phyloP scores from a whole-genome alignment of 2,888 invertebrate genomes.

The Parochlus steinenii region DNA sequence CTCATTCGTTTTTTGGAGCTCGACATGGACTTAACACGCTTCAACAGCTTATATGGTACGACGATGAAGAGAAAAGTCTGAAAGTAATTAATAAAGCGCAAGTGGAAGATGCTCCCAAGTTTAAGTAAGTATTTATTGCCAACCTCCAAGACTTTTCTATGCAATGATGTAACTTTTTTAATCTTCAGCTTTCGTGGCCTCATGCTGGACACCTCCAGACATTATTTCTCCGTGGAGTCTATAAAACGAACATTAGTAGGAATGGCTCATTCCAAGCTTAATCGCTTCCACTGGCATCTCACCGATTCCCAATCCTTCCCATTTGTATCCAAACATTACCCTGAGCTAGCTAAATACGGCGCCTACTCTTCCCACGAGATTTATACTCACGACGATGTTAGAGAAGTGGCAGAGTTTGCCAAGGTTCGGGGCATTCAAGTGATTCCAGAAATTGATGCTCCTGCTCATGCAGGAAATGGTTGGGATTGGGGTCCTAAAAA shows the following conservation, averaged over 20 bases:
- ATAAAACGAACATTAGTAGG: slow-evolving; percentile 63
- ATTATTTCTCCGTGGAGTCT: slow-evolving; percentile 61
- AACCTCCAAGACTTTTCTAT: neutral
- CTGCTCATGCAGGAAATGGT: slow-evolving; percentile 76
- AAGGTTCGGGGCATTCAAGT: slow-evolving; percentile 69
- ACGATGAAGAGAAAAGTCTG: slow-evolving; percentile 45
- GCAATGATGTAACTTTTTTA: neutral
- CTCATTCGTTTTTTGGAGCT: slow-evolving; percentile 57
- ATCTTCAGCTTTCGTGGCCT: slow-evolving; percentile 54
- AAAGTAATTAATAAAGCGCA: slow-evolving; percentile 46
- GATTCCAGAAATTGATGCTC: slow-evolving; percentile 78
- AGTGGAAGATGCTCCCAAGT: slow-evolving; percentile 60
- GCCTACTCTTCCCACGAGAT: slow-evolving; percentile 67
- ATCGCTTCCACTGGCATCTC: slow-evolving; percentile 87
- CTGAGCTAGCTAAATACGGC: slow-evolving; percentile 66
- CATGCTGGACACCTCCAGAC: slow-evolving; percentile 79
- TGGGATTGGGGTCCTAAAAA: slow-evolving; percentile 69
- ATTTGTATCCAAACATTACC: slow-evolving; percentile 55
- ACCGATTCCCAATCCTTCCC: slow-evolving; percentile 90
- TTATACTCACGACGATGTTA: slow-evolving; percentile 53
- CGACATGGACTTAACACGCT: slow-evolving; percentile 62
- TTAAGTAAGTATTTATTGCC: slow-evolving; percentile 21
- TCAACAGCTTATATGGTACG: slow-evolving; percentile 66
- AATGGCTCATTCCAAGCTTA: slow-evolving; percentile 79
- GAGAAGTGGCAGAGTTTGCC: slow-evolving; percentile 58